A percentile compares a stretch with the other conserved stretches of the same genome.
Evolutionary conservation across 2,113 vertebrate genomes (phyloP).

Genomic region (Phaethon lepturus): DNA sequence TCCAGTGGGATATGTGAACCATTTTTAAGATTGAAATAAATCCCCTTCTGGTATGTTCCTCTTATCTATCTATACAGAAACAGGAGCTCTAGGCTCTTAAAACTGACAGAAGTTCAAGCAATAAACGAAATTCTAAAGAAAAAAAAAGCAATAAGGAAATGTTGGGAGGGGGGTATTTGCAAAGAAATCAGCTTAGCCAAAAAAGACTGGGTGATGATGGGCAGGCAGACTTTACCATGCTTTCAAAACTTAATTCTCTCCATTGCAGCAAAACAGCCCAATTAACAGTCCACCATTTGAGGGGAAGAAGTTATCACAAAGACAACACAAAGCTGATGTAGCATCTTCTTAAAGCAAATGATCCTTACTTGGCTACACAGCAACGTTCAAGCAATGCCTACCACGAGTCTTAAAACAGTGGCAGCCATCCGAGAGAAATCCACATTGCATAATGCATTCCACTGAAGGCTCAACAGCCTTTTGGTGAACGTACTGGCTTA

Average conservation of each 20-base stretch:
- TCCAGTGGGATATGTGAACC: not conserved
- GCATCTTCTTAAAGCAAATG: slow-evolving; percentile 37
- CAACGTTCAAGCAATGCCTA: slow-evolving; percentile 53
- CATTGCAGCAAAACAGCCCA: not conserved
- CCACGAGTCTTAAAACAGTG: slow-evolving; percentile 30
- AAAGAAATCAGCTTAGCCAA: not conserved
- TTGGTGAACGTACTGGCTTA: slow-evolving; percentile 56
- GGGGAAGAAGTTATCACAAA: not conserved
- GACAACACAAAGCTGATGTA: not conserved
- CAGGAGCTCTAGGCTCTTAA: not conserved
- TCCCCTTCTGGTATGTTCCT: not conserved
- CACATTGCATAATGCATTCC: slow-evolving; percentile 1
- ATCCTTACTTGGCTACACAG: slow-evolving; percentile 30
- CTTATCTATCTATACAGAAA: not conserved
- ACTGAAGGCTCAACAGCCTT: slow-evolving; percentile 48
- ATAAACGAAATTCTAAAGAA: not conserved
- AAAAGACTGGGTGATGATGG: not conserved
- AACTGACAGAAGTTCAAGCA: not conserved
- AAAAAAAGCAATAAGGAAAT: not conserved
- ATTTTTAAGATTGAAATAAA: slow-evolving; percentile 24
- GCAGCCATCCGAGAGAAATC: slow-evolving; percentile 53
- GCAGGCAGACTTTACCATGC: not conserved
- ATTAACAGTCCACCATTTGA: not conserved
- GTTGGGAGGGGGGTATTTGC: not conserved
- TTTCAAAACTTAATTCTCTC: not conserved